A percentile compares a stretch with the other conserved stretches of the same genome.
Conservation (phyloP, 2,888 invertebrate genomes). For the Lithosia quadra region DNA sequence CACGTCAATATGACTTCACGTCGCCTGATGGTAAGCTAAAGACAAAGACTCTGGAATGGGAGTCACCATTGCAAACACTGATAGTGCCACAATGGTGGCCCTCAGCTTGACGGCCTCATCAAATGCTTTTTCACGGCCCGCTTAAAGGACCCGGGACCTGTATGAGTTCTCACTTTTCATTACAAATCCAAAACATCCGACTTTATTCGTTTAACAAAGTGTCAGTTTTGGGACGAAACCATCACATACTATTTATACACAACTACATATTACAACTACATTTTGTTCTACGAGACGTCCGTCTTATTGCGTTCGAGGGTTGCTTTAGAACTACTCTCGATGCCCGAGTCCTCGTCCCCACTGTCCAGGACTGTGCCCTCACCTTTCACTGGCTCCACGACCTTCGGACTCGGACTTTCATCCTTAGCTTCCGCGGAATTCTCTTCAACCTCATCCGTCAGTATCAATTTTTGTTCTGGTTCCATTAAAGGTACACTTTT, state of each 20-base stretch:
- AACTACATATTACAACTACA: slow-evolving; percentile 41
- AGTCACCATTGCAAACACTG: too few relatives aligned
- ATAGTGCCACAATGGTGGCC: too few relatives aligned
- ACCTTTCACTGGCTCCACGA: slow-evolving; percentile 78
- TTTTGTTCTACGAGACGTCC: slow-evolving; percentile 66
- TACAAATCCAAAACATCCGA: slow-evolving; percentile 28
- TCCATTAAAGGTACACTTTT: slow-evolving; percentile 73
- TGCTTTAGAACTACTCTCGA: slow-evolving; percentile 88
- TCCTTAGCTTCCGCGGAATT: slow-evolving; percentile 56
- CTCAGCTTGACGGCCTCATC: too few relatives aligned
- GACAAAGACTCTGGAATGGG: too few relatives aligned
- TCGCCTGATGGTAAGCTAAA: too few relatives aligned
- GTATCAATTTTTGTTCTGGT: slow-evolving; percentile 69
- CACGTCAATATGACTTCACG: too few relatives aligned
- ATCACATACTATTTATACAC: slow-evolving; percentile 46
- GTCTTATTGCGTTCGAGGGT: slow-evolving; percentile 84
- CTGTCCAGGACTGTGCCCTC: slow-evolving; percentile 89
- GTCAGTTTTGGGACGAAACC: slow-evolving; percentile 38
- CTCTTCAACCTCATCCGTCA: slow-evolving; percentile 60
- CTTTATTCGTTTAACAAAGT: slow-evolving; percentile 50
- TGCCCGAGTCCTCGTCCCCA: slow-evolving; percentile 89
- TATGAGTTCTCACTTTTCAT: slow-evolving; percentile 11
- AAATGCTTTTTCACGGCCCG: too few relatives aligned
- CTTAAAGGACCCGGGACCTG: too few relatives aligned
- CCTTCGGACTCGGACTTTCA: slow-evolving; percentile 62